Evolutionary conservation across 2,113 vertebrate genomes (phyloP), one percentile per base, ranked within the genome.

Genomic region (Oryzias javanicus): DNA sequence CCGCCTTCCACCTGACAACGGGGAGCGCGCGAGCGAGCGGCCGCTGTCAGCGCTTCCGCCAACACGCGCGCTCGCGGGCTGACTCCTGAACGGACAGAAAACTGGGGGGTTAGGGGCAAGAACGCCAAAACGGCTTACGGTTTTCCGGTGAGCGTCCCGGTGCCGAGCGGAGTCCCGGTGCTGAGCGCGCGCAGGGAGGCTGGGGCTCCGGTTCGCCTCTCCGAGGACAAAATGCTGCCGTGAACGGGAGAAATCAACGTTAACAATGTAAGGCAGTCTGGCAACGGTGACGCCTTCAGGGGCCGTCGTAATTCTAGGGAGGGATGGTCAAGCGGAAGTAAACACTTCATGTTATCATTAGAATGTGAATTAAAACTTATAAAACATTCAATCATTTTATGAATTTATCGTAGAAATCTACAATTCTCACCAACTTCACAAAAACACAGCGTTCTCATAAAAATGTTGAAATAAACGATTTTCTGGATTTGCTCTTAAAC

Each of bases 231-330:
- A 79, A 80, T 4, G 73, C 53, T 58, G 74, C 53, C 60, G 18
- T 55, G 65, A 49, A 77, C 72, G 50, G 60, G 25, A 69, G 71
- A 73, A 82, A 80, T 72, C 82, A 65, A 64, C 78, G 72, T 72
- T 81, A 81, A 85, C 84, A 85, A 85, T 75, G 81, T 77, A 44
- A 73, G 74, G 74, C 74, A 80, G 79, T 5, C 76, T 66, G 78
- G 29, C 50, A 20, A 55, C 6, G 55, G 22, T 25, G 86, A 2
- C 14, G 67, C 51, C 10, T 84, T 87, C 71, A 64, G 0, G 0
- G 7, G 1, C 14, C 1, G 1, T 10, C 4, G 50, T 70, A 51
- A 47, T 54, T 4, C 0, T 1, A 3, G 0, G 0, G 7, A 4
- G 0, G 53, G 14, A 16, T 2, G 17, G 4, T 2, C 2, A 12